Evolutionary conservation across 1,140 invertebrate species (phyloP).

Genomic region (Reticulitermes speratus): DNA sequence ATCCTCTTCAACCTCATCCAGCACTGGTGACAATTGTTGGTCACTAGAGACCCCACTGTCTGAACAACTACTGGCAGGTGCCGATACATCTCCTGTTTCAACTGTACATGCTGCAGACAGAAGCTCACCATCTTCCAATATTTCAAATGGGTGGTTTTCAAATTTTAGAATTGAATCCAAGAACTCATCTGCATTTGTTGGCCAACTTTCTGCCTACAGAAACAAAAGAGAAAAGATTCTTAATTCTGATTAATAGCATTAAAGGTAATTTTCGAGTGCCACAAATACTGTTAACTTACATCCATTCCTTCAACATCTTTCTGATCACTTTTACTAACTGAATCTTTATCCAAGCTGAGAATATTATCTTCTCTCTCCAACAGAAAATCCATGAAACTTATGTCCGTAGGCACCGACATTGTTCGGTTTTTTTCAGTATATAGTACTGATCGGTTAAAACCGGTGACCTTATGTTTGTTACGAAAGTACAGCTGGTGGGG

Average conservation of each 20-base stretch:
- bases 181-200: slow-evolving; percentile 24
- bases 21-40: slow-evolving; percentile 26
- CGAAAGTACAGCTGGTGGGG: background rate
- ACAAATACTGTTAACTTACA: background rate
- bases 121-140: slow-evolving; percentile 17
- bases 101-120: background rate
- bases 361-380: slow-evolving; percentile 29
- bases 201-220: slow-evolving; percentile 28
- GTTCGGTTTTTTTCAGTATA: slow-evolving; percentile 9
- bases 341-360: slow-evolving; percentile 14
- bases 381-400: slow-evolving; percentile 32
- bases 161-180: slow-evolving; percentile 31
- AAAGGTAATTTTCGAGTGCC: background rate
- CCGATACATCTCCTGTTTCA: background rate
- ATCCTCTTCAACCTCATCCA: slow-evolving; percentile 27
- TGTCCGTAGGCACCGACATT: slow-evolving; percentile 28
- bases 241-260: background rate
- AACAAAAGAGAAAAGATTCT: background rate
- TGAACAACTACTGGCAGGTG: slow-evolving; percentile 25
- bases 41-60: slow-evolving; percentile 32
- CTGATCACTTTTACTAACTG: background rate
- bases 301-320: background rate
- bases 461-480: background rate
- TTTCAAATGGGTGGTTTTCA: slow-evolving; percentile 23
- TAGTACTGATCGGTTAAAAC: background rate